phyloP scores from a whole-genome alignment of 2,888 invertebrate species.

The Matsumyia berberina region DNA sequence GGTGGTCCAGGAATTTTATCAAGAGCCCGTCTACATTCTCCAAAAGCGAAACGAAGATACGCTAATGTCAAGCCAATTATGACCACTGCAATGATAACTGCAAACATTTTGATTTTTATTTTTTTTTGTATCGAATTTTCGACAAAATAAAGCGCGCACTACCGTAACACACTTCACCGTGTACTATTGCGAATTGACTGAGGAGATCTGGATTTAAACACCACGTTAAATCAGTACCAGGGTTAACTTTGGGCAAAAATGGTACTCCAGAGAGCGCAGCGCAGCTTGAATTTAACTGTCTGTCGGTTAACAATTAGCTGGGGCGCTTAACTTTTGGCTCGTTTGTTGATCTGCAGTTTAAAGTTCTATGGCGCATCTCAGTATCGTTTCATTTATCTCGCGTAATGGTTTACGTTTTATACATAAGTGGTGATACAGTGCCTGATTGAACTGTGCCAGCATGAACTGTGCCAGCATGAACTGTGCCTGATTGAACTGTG shows the following conservation, averaged over 20 bases:
- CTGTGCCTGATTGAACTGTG: too few species aligned
- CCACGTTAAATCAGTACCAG: not conserved
- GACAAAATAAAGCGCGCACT: not conserved
- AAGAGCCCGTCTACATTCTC: conserved; percentile 74
- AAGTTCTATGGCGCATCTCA: too few species aligned
- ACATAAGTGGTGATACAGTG: too few species aligned
- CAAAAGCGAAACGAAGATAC: conserved; percentile 77
- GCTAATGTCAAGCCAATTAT: conserved; percentile 57
- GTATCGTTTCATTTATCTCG: too few species aligned
- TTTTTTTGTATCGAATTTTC: not conserved
- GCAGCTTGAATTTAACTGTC: too few species aligned
- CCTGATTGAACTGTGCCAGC: too few species aligned
- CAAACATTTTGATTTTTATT: conserved; percentile 26
- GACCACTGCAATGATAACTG: conserved; percentile 5
- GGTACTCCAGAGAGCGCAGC: too few species aligned
- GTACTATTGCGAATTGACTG: not conserved
- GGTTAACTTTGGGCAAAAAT: not conserved
- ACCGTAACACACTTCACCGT: not conserved
- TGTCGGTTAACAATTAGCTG: too few species aligned
- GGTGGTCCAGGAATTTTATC: conserved; percentile 79
- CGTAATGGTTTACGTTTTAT: too few species aligned
- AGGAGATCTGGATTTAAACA: not conserved
- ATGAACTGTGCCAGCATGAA: too few species aligned
- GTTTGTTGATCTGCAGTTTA: too few species aligned
- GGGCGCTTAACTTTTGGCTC: too few species aligned